These are phyloP conservation scores for Athalia circularis DNA, from an alignment of 2,888 invertebrate species.

Conservation along the genomic window DNA sequence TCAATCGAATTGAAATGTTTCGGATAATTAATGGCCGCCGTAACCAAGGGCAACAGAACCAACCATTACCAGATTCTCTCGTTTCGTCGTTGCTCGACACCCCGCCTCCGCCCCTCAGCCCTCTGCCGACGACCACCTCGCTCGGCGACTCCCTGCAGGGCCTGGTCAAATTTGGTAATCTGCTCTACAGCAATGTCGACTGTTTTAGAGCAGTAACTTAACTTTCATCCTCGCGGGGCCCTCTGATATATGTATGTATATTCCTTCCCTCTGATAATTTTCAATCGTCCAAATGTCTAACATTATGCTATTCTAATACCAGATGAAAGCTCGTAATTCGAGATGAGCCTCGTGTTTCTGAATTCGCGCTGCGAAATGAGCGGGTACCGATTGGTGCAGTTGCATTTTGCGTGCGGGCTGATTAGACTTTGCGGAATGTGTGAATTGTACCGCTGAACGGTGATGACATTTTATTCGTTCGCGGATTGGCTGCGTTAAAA, in stretches of 20 bases:
- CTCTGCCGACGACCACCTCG: background rate
- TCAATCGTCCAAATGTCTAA: conserved; percentile 35
- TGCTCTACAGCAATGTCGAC: conserved; percentile 41
- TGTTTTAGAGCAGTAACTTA: conserved; percentile 36
- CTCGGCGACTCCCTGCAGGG: background rate
- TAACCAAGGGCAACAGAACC: conserved; percentile 34
- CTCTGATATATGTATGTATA: conserved; percentile 4
- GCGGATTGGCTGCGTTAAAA: too few species aligned
- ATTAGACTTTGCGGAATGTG: too few species aligned
- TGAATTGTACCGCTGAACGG: too few species aligned
- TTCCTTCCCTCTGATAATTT: conserved; percentile 32
- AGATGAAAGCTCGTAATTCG: too few species aligned
- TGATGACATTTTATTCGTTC: too few species aligned
- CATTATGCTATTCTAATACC: too few species aligned
- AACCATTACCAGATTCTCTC: conserved; percentile 13
- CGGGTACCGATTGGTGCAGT: too few species aligned
- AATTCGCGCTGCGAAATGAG: too few species aligned
- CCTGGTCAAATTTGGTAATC: conserved; percentile 19
- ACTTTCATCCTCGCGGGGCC: conserved; percentile 34
- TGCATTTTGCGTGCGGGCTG: too few species aligned
- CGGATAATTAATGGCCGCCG: conserved; percentile 37
- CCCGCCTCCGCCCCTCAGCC: conserved; percentile 6
- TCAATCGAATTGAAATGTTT: conserved; percentile 32
- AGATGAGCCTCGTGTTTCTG: too few species aligned
- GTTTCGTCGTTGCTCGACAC: background rate